Evolutionary conservation across 2,797 vertebrate species (phyloP).

Genomic region (Muscicapa striata): DNA sequence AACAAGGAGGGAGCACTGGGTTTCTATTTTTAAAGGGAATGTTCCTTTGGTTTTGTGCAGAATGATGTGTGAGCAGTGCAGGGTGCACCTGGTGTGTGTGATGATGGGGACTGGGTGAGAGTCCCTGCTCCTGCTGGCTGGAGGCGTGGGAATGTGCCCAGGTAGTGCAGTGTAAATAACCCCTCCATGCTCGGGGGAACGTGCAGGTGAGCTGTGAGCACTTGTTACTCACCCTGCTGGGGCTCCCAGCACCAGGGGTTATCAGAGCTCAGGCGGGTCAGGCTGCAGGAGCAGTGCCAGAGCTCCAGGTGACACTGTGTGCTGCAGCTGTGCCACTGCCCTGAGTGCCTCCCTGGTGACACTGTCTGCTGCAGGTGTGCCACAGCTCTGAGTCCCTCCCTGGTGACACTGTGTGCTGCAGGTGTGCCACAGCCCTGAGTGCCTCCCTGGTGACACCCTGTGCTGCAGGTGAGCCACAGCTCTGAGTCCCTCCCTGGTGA

Average conservation of each 20-base stretch:
- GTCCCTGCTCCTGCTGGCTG: not conserved
- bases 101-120: rapidly evolving
- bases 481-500: too few species aligned
- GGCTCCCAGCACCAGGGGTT: rapidly evolving
- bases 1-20: not conserved
- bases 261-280: rapidly evolving
- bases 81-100: rapidly evolving
- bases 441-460: too few species aligned
- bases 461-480: too few species aligned
- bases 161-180: not conserved
- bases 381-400: too few species aligned
- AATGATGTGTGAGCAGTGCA: rapidly evolving
- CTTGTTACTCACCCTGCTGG: rapidly evolving
- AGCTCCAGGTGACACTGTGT: rapidly evolving
- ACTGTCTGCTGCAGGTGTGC: too few species aligned
- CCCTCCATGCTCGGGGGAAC: rapidly evolving
- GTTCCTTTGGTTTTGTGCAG: not conserved
- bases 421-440: too few species aligned
- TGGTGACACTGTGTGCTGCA: too few species aligned
- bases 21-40: not conserved
- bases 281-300: rapidly evolving
- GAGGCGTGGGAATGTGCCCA: not conserved
- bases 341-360: too few species aligned
- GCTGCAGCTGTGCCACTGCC: not conserved
- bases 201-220: rapidly evolving